These are phyloP conservation scores for Lycaena phlaeas DNA, from an alignment of 2,888 invertebrate genomes.

Conservation along the genomic window DNA sequence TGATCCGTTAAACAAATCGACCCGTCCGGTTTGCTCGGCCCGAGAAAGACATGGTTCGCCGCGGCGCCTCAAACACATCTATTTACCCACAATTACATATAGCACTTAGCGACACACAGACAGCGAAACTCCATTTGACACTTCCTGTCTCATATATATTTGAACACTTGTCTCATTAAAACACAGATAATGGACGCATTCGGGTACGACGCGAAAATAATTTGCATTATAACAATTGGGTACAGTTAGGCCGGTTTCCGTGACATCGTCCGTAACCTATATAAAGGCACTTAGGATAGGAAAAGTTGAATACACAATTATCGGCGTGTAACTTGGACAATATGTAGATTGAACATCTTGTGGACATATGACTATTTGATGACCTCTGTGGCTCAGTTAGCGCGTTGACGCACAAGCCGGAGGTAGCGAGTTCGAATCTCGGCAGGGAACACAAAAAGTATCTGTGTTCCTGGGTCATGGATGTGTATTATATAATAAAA, in stretches of 20 bases:
- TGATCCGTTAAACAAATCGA: constrained; percentile 38
- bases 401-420: too few species aligned
- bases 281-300: too few species aligned
- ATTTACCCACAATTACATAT: constrained; percentile 41
- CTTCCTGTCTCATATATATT: constrained; percentile 65
- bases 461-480: too few species aligned
- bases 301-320: too few species aligned
- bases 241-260: neutral
- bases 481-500: too few species aligned
- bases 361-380: too few species aligned
- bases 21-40: constrained; percentile 29
- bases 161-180: constrained; percentile 32
- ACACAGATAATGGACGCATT: constrained; percentile 28
- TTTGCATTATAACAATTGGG: constrained; percentile 2
- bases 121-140: constrained; percentile 69
- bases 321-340: too few species aligned
- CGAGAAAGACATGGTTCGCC: constrained; percentile 16
- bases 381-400: too few species aligned
- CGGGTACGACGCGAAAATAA: constrained; percentile 3
- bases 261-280: neutral
- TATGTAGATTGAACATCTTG: too few species aligned
- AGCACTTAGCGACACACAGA: constrained; percentile 64
- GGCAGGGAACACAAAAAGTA: too few species aligned
- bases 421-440: too few species aligned
- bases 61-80: neutral